phyloP scores from a whole-genome alignment of 2,888 invertebrate species.

The Amblyteles armatorius region DNA sequence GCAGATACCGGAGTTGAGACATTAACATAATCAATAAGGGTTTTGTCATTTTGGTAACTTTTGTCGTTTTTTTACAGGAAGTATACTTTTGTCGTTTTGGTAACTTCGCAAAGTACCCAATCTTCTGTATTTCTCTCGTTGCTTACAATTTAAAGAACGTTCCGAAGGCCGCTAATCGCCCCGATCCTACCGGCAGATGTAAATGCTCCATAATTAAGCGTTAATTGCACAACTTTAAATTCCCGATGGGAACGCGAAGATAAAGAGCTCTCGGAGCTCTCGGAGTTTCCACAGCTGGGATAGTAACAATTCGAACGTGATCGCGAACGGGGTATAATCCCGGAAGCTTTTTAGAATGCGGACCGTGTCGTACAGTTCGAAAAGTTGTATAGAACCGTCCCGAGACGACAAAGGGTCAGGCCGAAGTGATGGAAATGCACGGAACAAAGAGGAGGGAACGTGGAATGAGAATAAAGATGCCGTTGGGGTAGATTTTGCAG shows the following conservation, averaged over 20 bases:
- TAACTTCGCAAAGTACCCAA: too few relatives aligned
- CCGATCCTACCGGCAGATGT: neutral
- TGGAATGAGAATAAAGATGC: slow-evolving; percentile 6
- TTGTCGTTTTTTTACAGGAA: too few relatives aligned
- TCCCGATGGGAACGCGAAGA: neutral
- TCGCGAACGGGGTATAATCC: neutral
- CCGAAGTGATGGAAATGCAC: slow-evolving; percentile 44
- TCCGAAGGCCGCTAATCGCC: neutral
- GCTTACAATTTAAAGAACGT: neutral
- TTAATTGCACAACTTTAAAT: slow-evolving; percentile 8
- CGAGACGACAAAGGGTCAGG: slow-evolving; percentile 23
- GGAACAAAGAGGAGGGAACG: slow-evolving; percentile 44
- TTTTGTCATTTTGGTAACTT: too few relatives aligned
- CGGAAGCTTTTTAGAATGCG: slow-evolving; percentile 44
- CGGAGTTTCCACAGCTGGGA: slow-evolving; percentile 2
- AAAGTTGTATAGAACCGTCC: slow-evolving; percentile 26
- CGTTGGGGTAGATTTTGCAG: slow-evolving; percentile 7
- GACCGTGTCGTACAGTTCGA: slow-evolving; percentile 26
- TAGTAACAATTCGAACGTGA: slow-evolving; percentile 31
- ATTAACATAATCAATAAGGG: too few relatives aligned
- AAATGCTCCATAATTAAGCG: neutral
- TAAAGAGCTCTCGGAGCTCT: neutral
- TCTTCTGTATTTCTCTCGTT: neutral
- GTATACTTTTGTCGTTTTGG: too few relatives aligned
- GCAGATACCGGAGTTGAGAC: too few relatives aligned